Conservation (phyloP, 2,797 vertebrate species). For the Benthosema pterotum region DNA sequence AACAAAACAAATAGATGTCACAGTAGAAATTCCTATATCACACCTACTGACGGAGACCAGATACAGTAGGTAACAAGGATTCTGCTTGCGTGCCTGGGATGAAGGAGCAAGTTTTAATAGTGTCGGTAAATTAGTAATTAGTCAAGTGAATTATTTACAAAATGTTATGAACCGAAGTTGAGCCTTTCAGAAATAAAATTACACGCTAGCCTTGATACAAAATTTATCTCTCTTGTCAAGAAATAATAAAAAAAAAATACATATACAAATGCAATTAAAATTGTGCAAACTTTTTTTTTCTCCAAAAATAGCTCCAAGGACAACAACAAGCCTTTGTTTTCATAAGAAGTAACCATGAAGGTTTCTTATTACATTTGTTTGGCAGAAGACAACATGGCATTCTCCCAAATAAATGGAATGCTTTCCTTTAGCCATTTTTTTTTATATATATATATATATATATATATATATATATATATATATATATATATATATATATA, state of each 20-base stretch:
- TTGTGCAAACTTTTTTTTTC: neutral
- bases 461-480: too few relatives aligned
- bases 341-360: constrained; percentile 16
- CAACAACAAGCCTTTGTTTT: constrained; percentile 33
- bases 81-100: constrained; percentile 17
- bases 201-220: too few relatives aligned
- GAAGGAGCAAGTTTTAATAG: constrained; percentile 13
- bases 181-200: neutral
- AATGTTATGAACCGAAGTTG: neutral
- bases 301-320: neutral
- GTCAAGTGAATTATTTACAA: constrained; percentile 20
- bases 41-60: constrained; percentile 43
- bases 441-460: too few relatives aligned
- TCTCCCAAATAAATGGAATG: constrained; percentile 50
- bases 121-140: too few relatives aligned
- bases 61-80: constrained; percentile 51
- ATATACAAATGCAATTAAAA: neutral
- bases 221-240: too few relatives aligned
- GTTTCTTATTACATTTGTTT: constrained; percentile 33
- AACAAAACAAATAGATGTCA: constrained; percentile 57
- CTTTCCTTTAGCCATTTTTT: constrained; percentile 47
- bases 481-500: too few relatives aligned
- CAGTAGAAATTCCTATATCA: constrained; percentile 61
- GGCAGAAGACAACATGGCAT: constrained; percentile 30
- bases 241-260: neutral